Percentiles rank a stretch among this genome's conserved stretches.
These are phyloP conservation scores for Nymphalis c-album DNA, from an alignment of 2,888 invertebrate genomes.

Conservation along the genomic window DNA sequence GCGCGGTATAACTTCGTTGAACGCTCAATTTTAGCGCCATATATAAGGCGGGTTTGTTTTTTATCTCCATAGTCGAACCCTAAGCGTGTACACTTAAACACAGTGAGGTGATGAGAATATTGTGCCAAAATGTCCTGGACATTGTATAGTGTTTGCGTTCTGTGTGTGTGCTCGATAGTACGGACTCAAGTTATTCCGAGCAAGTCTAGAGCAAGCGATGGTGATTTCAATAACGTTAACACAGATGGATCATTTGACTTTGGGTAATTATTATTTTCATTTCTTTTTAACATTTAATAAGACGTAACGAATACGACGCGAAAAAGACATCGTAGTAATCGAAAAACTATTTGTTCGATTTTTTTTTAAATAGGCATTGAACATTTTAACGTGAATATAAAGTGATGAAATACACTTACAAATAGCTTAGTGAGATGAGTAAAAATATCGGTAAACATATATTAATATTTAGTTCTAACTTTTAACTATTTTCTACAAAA, in stretches of 20 bases:
- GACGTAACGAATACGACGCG: not conserved
- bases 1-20: slow-evolving; percentile 67
- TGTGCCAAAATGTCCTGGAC: slow-evolving; percentile 66
- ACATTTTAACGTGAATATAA: no score
- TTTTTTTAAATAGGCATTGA: no score
- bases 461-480: not conserved
- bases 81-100: slow-evolving; percentile 49
- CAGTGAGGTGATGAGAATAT: slow-evolving; percentile 49
- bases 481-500: not conserved
- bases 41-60: slow-evolving; percentile 75
- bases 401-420: no score
- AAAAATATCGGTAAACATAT: no score
- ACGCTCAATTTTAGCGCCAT: slow-evolving; percentile 73
- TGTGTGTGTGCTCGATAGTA: slow-evolving; percentile 66
- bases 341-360: no score
- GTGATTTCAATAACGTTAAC: slow-evolving; percentile 84
- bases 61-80: slow-evolving; percentile 66
- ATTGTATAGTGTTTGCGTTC: slow-evolving; percentile 55
- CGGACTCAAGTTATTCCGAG: slow-evolving; percentile 75
- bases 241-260: slow-evolving; percentile 89
- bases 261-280: slow-evolving; percentile 70
- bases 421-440: no score
- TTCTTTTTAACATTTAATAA: not conserved
- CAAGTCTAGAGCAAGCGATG: slow-evolving; percentile 75
- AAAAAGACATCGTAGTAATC: no score